Evolutionary conservation across 2,888 invertebrate genomes (phyloP).

Genomic region (Morpho helenor): DNA sequence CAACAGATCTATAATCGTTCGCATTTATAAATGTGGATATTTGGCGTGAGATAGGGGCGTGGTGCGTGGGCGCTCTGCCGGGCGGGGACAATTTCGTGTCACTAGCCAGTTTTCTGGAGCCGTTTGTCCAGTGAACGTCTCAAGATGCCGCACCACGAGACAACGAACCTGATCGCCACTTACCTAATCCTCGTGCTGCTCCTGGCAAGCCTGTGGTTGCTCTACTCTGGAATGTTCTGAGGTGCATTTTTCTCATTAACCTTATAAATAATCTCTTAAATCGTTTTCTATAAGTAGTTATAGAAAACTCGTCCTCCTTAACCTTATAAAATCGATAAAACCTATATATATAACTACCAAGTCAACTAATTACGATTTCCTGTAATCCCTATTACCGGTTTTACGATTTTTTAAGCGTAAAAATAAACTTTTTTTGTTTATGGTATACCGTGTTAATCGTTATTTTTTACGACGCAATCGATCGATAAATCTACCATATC

Average conservation of each 20-base stretch:
- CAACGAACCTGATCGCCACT: constrained; percentile 83
- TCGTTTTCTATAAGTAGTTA: too few relatives aligned
- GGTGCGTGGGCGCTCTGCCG: constrained; percentile 46
- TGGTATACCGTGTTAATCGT: not conserved
- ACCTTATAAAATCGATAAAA: too few relatives aligned
- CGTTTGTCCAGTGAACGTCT: constrained; percentile 59
- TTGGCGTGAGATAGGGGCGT: constrained; percentile 45
- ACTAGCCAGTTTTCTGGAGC: constrained; percentile 56
- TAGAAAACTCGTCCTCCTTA: too few relatives aligned
- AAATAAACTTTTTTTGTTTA: too few relatives aligned
- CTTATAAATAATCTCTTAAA: not conserved
- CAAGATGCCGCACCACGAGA: constrained; percentile 79
- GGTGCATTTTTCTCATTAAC: constrained; percentile 41
- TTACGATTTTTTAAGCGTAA: not conserved
- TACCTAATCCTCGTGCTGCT: constrained; percentile 84
- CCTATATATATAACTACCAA: too few relatives aligned
- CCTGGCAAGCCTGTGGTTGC: constrained; percentile 82
- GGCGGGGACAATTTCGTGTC: constrained; percentile 39
- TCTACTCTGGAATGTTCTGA: constrained; percentile 82
- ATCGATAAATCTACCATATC: constrained; percentile 6
- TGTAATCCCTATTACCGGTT: not conserved
- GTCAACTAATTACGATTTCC: too few relatives aligned
- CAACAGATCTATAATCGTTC: constrained; percentile 48
- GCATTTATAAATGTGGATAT: constrained; percentile 60
- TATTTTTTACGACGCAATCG: constrained; percentile 2